phyloP scores from a whole-genome alignment of 2,888 invertebrate species.

The Chouioia cunea region DNA sequence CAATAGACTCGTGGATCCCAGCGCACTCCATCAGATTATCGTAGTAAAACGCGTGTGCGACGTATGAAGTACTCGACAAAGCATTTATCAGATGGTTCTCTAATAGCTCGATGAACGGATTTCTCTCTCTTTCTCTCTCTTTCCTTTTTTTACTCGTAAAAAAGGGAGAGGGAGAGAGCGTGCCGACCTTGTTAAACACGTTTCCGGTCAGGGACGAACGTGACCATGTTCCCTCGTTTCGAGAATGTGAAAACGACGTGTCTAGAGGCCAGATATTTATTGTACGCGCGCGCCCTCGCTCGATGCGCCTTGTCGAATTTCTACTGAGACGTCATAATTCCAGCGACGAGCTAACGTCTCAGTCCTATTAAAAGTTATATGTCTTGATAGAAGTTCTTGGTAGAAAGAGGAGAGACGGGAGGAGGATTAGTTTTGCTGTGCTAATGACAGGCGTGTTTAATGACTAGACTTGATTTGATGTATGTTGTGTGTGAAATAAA shows the following conservation, averaged over 20 bases:
- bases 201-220: constrained; percentile 45
- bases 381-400: no score
- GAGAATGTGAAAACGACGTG: constrained; percentile 8
- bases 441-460: no score
- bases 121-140: constrained; percentile 7
- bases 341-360: no score
- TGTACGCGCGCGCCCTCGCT: neutral
- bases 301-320: no score
- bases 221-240: constrained; percentile 37
- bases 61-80: neutral
- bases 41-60: no score
- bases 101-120: constrained; percentile 37
- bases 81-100: constrained; percentile 17
- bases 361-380: no score
- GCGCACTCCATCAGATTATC: neutral
- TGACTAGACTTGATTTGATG: no score
- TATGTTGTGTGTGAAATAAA: no score
- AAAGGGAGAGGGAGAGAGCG: constrained; percentile 26
- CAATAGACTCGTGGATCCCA: constrained; percentile 1
- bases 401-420: no score
- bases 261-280: constrained; percentile 20
- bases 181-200: neutral
- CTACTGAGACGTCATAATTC: no score
- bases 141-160: neutral
- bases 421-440: no score